These are phyloP conservation scores for Napeogenes sylphis DNA, from an alignment of 2,888 invertebrate genomes.

Conservation along the genomic window DNA sequence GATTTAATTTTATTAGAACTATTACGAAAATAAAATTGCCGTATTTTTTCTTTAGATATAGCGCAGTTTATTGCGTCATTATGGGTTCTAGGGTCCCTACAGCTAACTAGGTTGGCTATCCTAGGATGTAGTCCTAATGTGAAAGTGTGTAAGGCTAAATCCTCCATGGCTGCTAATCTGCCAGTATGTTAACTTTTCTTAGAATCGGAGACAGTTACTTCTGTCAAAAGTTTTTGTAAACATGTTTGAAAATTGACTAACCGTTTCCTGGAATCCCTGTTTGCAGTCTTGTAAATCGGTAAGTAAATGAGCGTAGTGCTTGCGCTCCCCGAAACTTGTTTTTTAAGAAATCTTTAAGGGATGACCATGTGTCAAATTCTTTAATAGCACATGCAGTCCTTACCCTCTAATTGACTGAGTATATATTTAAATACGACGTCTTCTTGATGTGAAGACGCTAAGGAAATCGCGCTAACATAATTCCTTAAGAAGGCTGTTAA, in stretches of 20 bases:
- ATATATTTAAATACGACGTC: constrained; percentile 30
- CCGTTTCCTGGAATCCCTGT: constrained; percentile 17
- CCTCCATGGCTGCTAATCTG: constrained; percentile 31
- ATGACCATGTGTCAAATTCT: constrained; percentile 21
- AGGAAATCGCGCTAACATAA: constrained; percentile 25
- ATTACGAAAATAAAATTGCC: not conserved
- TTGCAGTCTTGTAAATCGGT: constrained; percentile 25
- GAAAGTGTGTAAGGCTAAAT: constrained; percentile 29
- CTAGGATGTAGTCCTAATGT: constrained; percentile 21
- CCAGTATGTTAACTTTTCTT: constrained; percentile 24
- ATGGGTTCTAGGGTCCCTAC: constrained; percentile 10
- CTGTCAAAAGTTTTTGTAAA: constrained; percentile 21
- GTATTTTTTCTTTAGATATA: constrained; percentile 19
- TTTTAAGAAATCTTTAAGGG: constrained; percentile 28
- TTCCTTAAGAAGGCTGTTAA: constrained; percentile 29
- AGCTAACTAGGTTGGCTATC: constrained; percentile 13
- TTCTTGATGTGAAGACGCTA: constrained; percentile 22
- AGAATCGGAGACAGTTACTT: constrained; percentile 10
- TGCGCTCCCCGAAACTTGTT: constrained; percentile 26
- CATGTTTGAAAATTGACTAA: constrained; percentile 23
- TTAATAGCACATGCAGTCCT: constrained; percentile 23
- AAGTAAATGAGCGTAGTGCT: constrained; percentile 27
- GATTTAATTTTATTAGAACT: too few species aligned
- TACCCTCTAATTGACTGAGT: constrained; percentile 26
- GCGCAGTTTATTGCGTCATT: constrained; percentile 17